phyloP scores from a whole-genome alignment of 1,140 invertebrate genomes.

The Anoplolepis gracilipes region DNA sequence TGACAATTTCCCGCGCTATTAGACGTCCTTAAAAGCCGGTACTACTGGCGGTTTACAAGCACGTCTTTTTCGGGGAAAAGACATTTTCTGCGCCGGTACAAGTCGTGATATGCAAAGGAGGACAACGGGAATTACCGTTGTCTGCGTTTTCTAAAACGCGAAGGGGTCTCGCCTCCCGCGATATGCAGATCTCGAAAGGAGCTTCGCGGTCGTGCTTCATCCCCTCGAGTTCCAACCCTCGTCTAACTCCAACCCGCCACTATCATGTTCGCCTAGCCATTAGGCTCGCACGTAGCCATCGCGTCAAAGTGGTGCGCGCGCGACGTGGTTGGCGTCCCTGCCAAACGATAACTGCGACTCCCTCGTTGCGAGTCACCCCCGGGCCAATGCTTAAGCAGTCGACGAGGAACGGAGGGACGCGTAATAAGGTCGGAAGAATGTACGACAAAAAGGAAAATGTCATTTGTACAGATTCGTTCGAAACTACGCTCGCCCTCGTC shows the following conservation, averaged over 20 bases:
- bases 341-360: constrained; percentile 78
- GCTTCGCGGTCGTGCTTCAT: constrained; percentile 10
- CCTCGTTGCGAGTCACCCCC: neutral
- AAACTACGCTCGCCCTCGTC: constrained; percentile 13
- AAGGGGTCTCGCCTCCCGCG: neutral
- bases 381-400: neutral
- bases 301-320: constrained; percentile 69
- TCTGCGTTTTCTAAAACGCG: constrained; percentile 56
- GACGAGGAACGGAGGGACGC: neutral
- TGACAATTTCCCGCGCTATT: constrained; percentile 56
- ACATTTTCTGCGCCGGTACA: neutral
- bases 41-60: constrained; percentile 34
- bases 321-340: constrained; percentile 74
- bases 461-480: constrained; percentile 52
- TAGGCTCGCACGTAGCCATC: constrained; percentile 66
- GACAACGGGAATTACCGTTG: constrained; percentile 52
- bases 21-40: constrained; percentile 24
- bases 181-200: constrained; percentile 47
- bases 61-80: neutral
- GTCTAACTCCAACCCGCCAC: constrained; percentile 18
- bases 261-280: constrained; percentile 61
- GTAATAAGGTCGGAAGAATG: constrained; percentile 47
- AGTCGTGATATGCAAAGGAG: constrained; percentile 66
- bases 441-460: constrained; percentile 23
- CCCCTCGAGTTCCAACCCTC: constrained; percentile 23